These are phyloP conservation scores for Borostomias antarcticus DNA, from an alignment of 2,797 vertebrate species.

Conservation along the genomic window DNA sequence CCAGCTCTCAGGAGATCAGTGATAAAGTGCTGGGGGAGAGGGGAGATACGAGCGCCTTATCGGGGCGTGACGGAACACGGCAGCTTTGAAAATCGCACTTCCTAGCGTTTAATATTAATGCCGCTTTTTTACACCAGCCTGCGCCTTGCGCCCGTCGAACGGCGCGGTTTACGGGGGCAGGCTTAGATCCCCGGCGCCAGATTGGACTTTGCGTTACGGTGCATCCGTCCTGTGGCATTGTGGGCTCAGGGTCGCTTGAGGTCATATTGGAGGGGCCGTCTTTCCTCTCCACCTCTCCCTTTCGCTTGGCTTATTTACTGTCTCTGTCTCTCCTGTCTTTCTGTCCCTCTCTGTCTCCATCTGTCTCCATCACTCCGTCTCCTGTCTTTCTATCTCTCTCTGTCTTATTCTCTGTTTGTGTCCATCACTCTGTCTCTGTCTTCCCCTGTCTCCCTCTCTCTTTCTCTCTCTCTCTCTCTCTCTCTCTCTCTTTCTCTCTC, in stretches of 20 bases:
- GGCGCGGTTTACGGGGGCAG: constrained; percentile 45
- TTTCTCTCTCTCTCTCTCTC: constrained; percentile 9
- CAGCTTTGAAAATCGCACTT: constrained; percentile 60
- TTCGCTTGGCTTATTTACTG: too few relatives aligned
- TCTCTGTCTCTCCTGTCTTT: too few relatives aligned
- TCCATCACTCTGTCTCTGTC: constrained; percentile 20
- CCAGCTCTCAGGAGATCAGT: constrained; percentile 56
- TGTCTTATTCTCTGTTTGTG: constrained; percentile 22
- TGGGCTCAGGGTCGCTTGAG: constrained; percentile 15
- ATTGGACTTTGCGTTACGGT: not conserved
- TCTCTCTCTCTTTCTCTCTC: not conserved
- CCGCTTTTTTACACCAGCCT: constrained; percentile 46
- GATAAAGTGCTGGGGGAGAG: constrained; percentile 68
- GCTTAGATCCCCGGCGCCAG: not conserved
- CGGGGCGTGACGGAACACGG: constrained; percentile 61
- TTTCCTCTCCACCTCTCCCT: too few relatives aligned
- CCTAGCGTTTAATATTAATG: constrained; percentile 70
- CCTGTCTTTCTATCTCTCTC: constrained; percentile 3
- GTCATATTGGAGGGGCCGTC: constrained; percentile 12
- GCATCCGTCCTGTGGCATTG: not conserved
- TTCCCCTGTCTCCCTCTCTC: constrained; percentile 5
- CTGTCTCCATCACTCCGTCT: constrained; percentile 1
- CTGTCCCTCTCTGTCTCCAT: too few relatives aligned
- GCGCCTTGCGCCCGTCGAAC: constrained; percentile 54
- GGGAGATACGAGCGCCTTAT: constrained; percentile 66